phyloP scores from a whole-genome alignment of 2,888 invertebrate genomes.

The Mycogona germanica region DNA sequence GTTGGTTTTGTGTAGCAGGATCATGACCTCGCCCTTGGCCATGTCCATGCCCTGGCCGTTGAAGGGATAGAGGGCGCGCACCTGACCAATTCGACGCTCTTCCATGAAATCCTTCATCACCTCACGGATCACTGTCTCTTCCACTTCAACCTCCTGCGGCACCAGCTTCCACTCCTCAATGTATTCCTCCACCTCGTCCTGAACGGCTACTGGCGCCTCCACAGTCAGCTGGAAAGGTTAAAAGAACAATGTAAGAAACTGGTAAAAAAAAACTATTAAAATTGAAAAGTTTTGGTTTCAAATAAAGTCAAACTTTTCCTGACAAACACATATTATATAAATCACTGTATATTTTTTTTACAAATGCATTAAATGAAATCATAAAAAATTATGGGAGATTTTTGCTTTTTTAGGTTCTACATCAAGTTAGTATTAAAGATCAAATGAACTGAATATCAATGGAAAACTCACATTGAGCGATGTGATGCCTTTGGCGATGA shows the following conservation, averaged over 20 bases:
- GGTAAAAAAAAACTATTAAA: constrained; percentile 1
- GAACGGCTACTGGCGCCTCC: constrained; percentile 12
- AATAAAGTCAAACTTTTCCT: no score
- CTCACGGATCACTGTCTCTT: constrained; percentile 71
- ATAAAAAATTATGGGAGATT: no score
- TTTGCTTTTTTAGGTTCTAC: no score
- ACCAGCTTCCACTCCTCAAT: constrained; percentile 67
- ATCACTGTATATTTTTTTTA: constrained; percentile 8
- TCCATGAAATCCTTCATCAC: constrained; percentile 78
- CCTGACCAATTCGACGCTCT: constrained; percentile 76
- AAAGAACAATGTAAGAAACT: neutral
- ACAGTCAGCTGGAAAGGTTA: constrained; percentile 16
- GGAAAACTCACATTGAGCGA: constrained; percentile 44
- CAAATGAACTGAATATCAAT: no score
- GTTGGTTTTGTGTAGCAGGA: constrained; percentile 86
- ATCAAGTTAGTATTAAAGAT: no score
- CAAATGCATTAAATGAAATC: no score
- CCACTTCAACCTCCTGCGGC: constrained; percentile 86
- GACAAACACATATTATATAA: constrained; percentile 27
- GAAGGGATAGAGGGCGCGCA: constrained; percentile 65
- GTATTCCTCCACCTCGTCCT: constrained; percentile 48
- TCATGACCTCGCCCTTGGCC: constrained; percentile 84
- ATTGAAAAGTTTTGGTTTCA: neutral
- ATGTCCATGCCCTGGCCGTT: constrained; percentile 84
- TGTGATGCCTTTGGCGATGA: constrained; percentile 62